Base-by-base conservation (phyloP, 2,797 vertebrate species). In the Catostomus latipinnis region DNA sequence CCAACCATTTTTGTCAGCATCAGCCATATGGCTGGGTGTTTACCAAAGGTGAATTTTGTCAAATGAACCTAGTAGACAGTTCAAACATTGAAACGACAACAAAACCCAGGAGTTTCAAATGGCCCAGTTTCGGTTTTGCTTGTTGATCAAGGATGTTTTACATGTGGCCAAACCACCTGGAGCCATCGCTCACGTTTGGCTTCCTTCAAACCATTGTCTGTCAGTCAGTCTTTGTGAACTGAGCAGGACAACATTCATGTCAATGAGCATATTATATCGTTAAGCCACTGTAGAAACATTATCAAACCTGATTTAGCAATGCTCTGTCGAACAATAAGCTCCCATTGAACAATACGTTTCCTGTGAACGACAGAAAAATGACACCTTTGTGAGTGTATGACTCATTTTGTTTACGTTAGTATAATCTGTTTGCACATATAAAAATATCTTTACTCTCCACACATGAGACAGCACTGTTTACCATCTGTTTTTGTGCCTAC, bases 401-500 rank as follows among this genome's bases (percentile, higher is more conserved):
- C 43, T 65, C 62, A 46, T 13, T 45, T 65, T 65, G 62, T 65
- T 65, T 65, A 65, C 43, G 46, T 4, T n/a, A 65, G 5, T n/a
- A n/a, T n/a, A 43, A 63, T 63, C 10, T 10, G 48, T 46, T 34
- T 52, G 34, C 60, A 54, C 11, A 12, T 46, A 13, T 57, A 56
- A 18, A 56, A 56, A 67, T 57, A 57, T 60, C 49, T 16, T 77
- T 12, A 22, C 71, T 61, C 22, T 53, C 43, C 1, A 16, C 57
- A 54, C 16, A 8, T 6, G 0, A 75, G 53, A 11, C 48, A 0
- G 12, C 14, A 14, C n/a, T 72, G 50, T 62, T 80, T 76, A 63
- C 61, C 46, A 5, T n/a, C 9, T 6, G 18, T 70, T 65, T 68
- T 58, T 74, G 54, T 84, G n/a, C 53, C 92, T 91, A 54, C 92